Conservation (phyloP, 64 coral and sea anemone genomes). For the Montipora efflorescens region DNA sequence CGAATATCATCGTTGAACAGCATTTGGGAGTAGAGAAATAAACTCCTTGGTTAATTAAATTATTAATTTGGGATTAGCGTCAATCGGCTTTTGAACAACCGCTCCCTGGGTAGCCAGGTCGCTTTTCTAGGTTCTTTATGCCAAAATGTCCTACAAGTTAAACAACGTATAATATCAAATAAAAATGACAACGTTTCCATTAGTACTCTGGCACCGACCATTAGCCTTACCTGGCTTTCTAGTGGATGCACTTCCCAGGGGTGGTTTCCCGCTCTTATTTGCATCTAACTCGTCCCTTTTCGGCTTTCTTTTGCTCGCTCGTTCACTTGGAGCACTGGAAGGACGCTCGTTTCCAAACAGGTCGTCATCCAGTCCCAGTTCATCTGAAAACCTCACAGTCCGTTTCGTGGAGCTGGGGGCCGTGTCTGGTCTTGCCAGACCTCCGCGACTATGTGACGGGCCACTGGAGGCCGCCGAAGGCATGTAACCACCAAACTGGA, state of each 20-base stretch:
- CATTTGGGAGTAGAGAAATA: too few relatives aligned
- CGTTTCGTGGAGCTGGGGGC: slow-evolving; percentile 74
- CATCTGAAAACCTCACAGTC: slow-evolving; percentile 88
- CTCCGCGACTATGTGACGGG: slow-evolving; percentile 50
- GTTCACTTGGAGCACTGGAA: slow-evolving; percentile 75
- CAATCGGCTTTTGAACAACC: too few relatives aligned
- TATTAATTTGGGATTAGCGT: too few relatives aligned
- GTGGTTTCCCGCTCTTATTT: slow-evolving; percentile 46
- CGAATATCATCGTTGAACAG: too few relatives aligned
- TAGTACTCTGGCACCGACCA: neutral
- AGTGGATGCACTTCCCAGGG: neutral
- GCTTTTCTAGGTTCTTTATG: too few relatives aligned
- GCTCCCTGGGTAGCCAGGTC: too few relatives aligned
- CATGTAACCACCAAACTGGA: slow-evolving; percentile 91
- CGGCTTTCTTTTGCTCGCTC: slow-evolving; percentile 8
- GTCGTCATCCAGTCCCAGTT: slow-evolving; percentile 84
- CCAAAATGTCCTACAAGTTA: too few relatives aligned
- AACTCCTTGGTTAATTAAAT: too few relatives aligned
- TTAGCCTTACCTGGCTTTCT: neutral
- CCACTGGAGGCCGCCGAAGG: slow-evolving; percentile 80
- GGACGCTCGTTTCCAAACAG: slow-evolving; percentile 65
- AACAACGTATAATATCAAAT: too few relatives aligned
- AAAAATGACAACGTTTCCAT: too few relatives aligned
- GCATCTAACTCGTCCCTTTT: slow-evolving; percentile 26
- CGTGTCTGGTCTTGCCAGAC: slow-evolving; percentile 85